Evolutionary conservation across 2,797 vertebrate species (phyloP).

Genomic region (Tarsius wallacei): DNA sequence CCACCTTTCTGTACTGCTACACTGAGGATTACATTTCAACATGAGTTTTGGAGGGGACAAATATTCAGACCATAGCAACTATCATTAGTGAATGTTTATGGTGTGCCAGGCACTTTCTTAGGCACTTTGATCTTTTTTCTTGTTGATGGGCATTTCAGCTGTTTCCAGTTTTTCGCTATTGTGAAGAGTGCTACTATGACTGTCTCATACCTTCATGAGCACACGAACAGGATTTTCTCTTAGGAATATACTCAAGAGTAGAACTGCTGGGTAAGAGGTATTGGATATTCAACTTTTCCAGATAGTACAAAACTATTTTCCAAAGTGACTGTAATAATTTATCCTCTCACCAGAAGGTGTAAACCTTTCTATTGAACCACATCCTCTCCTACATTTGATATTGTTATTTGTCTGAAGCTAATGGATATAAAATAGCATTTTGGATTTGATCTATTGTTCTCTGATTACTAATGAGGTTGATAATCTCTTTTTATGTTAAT

Average conservation of each 20-base stretch:
- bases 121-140: neutral
- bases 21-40: neutral
- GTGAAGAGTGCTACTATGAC: neutral
- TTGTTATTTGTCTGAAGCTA: conserved; percentile 21
- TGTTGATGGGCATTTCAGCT: neutral
- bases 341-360: neutral
- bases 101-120: neutral
- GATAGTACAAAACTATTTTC: neutral
- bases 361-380: neutral
- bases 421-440: neutral
- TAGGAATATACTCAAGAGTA: neutral
- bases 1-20: neutral
- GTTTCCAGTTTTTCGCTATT: neutral
- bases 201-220: neutral
- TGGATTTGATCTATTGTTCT: neutral
- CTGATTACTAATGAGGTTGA: conserved; percentile 8
- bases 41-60: neutral
- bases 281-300: conserved; percentile 6
- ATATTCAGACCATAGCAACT: neutral
- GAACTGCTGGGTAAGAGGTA: neutral
- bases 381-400: neutral
- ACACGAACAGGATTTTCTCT: neutral
- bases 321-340: neutral
- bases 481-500: conserved; percentile 33
- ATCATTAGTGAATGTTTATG: neutral